These are phyloP conservation scores for Cardiocondyla obscurior DNA, from an alignment of 1,140 invertebrate species.

Conservation along the genomic window DNA sequence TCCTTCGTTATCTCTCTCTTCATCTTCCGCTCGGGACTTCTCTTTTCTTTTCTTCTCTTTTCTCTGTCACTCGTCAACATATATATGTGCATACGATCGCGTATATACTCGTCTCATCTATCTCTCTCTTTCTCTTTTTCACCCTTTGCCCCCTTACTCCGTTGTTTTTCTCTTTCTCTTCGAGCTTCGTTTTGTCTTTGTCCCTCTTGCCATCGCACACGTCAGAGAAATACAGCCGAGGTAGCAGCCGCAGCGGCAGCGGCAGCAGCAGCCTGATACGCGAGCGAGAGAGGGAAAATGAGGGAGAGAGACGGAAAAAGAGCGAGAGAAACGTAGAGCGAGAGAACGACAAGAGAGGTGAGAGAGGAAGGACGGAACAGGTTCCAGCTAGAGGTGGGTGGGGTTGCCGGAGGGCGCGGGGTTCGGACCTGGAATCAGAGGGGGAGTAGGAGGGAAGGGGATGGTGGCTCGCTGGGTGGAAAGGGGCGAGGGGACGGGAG, in stretches of 20 bases:
- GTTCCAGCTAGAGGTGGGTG: slow-evolving; percentile 77
- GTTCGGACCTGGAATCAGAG: slow-evolving; percentile 59
- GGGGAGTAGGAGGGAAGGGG: slow-evolving; percentile 43
- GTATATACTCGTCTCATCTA: background rate
- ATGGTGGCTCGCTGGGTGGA: slow-evolving; percentile 8
- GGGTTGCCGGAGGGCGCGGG: slow-evolving; percentile 73
- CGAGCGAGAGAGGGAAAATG: slow-evolving; percentile 16
- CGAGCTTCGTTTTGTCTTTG: slow-evolving; percentile 26
- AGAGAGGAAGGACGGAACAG: slow-evolving; percentile 77
- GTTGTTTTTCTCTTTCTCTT: slow-evolving; percentile 58
- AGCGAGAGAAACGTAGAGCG: slow-evolving; percentile 59
- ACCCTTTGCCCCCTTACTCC: slow-evolving; percentile 42
- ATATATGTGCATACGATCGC: slow-evolving; percentile 6
- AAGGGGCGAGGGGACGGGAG: slow-evolving; percentile 71
- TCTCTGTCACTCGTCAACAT: slow-evolving; percentile 22
- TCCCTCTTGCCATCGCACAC: slow-evolving; percentile 54
- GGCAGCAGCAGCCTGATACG: slow-evolving; percentile 62
- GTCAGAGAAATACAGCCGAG: slow-evolving; percentile 67
- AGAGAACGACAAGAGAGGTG: slow-evolving; percentile 64
- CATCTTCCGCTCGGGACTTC: slow-evolving; percentile 41
- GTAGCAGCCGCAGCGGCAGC: slow-evolving; percentile 63
- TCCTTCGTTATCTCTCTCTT: slow-evolving; percentile 62
- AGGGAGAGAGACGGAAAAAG: slow-evolving; percentile 82
- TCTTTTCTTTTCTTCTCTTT: slow-evolving; percentile 45
- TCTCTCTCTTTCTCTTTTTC: slow-evolving; percentile 46